Evolutionary conservation across 1,140 invertebrate species (phyloP).

Genomic region (Drosophila pandora): DNA sequence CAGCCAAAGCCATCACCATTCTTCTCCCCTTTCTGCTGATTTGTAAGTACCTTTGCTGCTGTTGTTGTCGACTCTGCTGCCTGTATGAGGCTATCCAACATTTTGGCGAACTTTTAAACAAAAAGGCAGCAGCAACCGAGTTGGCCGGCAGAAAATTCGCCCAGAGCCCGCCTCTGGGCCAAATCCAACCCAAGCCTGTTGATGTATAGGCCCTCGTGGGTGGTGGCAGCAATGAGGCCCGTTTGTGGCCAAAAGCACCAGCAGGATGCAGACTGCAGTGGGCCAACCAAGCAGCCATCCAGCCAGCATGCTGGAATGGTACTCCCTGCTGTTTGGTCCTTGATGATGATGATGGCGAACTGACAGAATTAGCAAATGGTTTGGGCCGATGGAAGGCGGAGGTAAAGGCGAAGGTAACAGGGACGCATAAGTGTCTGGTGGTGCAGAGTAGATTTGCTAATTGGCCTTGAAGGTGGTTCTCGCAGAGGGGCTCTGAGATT

Average conservation of each 20-base stretch:
- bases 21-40: constrained; percentile 25
- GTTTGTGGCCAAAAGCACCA: constrained; percentile 36
- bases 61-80: constrained; percentile 53
- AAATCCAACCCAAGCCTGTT: constrained; percentile 37
- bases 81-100: constrained; percentile 71
- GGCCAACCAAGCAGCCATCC: background rate
- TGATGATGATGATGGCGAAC: constrained; percentile 69
- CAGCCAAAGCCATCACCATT: constrained; percentile 14
- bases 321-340: constrained; percentile 22
- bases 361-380: constrained; percentile 71
- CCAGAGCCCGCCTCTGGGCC: constrained; percentile 33
- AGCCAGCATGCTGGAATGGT: constrained; percentile 32
- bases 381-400: constrained; percentile 18
- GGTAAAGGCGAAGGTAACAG: background rate
- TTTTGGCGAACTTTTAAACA: constrained; percentile 79
- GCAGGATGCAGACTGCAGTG: constrained; percentile 34
- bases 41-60: constrained; percentile 75
- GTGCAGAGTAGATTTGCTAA: constrained; percentile 50
- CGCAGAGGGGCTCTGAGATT: constrained; percentile 25
- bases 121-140: constrained; percentile 58
- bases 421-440: constrained; percentile 1
- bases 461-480: constrained; percentile 56
- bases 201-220: constrained; percentile 42
- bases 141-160: constrained; percentile 26
- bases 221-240: background rate